Percentiles rank a stretch among this genome's conserved stretches.
Conservation (phyloP, 2,888 invertebrate species). For the Platynereis dumerilii region DNA sequence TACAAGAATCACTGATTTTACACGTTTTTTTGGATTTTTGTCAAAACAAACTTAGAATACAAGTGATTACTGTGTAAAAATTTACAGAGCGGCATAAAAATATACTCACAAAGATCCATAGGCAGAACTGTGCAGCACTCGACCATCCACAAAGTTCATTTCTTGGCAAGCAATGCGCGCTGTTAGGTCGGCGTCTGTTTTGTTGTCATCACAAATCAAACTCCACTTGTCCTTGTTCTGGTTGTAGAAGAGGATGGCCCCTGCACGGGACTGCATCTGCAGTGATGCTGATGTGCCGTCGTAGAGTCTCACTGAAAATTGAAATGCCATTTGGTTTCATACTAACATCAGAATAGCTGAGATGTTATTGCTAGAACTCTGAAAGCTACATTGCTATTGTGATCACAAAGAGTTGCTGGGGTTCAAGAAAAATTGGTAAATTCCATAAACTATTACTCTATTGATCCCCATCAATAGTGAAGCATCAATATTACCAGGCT, state of each 20-base stretch:
- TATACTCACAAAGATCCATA: conserved; percentile 11
- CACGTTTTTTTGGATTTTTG: too few relatives aligned
- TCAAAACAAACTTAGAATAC: too few relatives aligned
- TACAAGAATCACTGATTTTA: too few relatives aligned
- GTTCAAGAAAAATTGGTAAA: too few relatives aligned
- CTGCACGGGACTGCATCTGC: not conserved
- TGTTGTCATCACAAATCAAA: conserved; percentile 74
- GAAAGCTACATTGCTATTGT: too few relatives aligned
- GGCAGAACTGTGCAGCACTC: not conserved
- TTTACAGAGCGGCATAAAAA: too few relatives aligned
- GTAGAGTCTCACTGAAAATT: too few relatives aligned
- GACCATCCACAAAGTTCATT: conserved; percentile 68
- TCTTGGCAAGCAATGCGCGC: conserved; percentile 76
- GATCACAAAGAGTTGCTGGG: too few relatives aligned
- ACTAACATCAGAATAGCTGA: not conserved
- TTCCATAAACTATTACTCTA: too few relatives aligned
- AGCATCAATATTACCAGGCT: conserved; percentile 17
- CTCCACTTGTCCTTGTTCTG: conserved; percentile 73
- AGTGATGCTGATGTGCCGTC: not conserved
- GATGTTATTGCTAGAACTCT: too few relatives aligned
- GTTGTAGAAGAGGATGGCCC: conserved; percentile 70
- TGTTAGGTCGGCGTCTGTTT: not conserved
- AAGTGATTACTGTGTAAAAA: too few relatives aligned
- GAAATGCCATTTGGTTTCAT: not conserved
- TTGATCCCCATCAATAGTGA: too few relatives aligned